Base-by-base conservation (phyloP, 2,888 invertebrate species). In the Apantesis nais region DNA sequence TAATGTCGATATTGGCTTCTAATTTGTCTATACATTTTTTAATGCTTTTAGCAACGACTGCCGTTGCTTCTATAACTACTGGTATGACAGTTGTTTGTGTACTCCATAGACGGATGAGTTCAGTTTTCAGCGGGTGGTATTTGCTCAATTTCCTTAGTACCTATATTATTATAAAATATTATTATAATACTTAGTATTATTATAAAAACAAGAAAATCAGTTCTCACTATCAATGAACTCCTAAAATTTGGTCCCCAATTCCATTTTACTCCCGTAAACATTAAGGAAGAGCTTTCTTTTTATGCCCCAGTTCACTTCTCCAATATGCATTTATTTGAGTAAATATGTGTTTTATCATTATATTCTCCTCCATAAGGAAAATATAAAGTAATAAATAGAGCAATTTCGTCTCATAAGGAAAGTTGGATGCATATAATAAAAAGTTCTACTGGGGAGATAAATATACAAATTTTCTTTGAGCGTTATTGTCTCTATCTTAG, bases 391-490 rank as follows among this genome's bases (percentile, higher is more conserved):
- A 58, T 58, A 58, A 58, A 58, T 58, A 58, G 62, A 67, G 64
- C 61, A 73, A 69, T 74, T 64, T 69, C 68, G 9, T 25, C 39
- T 72, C 16, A 71, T 71, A 74, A 67, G 61, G 52, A 75, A 80
- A 68, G 68, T 65, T 25, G 62, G 61, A 16, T 31, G 48, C 29
- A 67, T 64, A 39, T 62, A n/a, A 71, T 78, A 70, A 62, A 34
- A 64, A 65, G 66, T 75, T 70, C 68, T 69, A 60, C 41, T 61
- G 19, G 37, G 68, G 52, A 75, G 72, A 75, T 75, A 75, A 62
- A 67, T 25, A 16, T 7, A 58, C 58, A 29, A 29, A 58, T 29
- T 29, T 8, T 58, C 16, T 29, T 25, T 12, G 16, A 29, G 16
- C 25, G 7, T 58, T 7, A 29, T 16, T 25, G 48, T 48, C 16